Conservation (phyloP, 2,888 invertebrate species). For the Ophraella communa region DNA sequence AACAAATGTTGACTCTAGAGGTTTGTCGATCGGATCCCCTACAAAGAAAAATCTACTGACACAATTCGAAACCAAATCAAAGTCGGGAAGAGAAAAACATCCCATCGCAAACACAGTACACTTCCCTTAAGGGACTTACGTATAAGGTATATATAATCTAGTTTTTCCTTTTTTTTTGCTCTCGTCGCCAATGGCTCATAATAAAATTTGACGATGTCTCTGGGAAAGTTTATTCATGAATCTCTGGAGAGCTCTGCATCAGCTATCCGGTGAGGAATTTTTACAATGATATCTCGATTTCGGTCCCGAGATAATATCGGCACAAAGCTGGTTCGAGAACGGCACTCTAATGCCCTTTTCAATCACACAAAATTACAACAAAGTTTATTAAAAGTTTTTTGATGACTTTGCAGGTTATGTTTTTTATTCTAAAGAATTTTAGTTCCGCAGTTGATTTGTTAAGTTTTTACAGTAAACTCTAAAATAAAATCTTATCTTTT, state of each 20-base stretch:
- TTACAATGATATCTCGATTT: slow-evolving; percentile 40
- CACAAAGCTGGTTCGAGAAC: neutral
- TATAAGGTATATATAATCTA: slow-evolving; percentile 12
- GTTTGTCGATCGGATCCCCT: too few relatives aligned
- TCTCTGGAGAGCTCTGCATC: slow-evolving; percentile 32
- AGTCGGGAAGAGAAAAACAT: neutral
- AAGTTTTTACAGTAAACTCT: too few relatives aligned
- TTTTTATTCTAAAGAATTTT: too few relatives aligned
- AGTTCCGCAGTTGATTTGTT: too few relatives aligned
- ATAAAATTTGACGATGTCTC: slow-evolving; percentile 40
- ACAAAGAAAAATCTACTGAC: neutral
- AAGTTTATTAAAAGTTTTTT: too few relatives aligned
- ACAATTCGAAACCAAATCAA: slow-evolving; percentile 9
- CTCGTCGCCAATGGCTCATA: slow-evolving; percentile 31
- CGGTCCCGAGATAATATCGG: slow-evolving; percentile 15
- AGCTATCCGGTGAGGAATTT: slow-evolving; percentile 36
- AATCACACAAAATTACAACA: too few relatives aligned
- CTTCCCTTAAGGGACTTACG: slow-evolving; percentile 2
- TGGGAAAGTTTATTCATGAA: slow-evolving; percentile 38
- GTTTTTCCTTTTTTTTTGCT: slow-evolving; percentile 14
- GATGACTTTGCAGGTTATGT: too few relatives aligned
- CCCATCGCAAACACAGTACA: slow-evolving; percentile 4
- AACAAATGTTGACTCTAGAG: neutral
- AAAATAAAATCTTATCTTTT: too few relatives aligned
- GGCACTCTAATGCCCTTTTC: neutral